Base-by-base conservation (phyloP, 2,797 vertebrate genomes). In the Myotis pilosus region DNA sequence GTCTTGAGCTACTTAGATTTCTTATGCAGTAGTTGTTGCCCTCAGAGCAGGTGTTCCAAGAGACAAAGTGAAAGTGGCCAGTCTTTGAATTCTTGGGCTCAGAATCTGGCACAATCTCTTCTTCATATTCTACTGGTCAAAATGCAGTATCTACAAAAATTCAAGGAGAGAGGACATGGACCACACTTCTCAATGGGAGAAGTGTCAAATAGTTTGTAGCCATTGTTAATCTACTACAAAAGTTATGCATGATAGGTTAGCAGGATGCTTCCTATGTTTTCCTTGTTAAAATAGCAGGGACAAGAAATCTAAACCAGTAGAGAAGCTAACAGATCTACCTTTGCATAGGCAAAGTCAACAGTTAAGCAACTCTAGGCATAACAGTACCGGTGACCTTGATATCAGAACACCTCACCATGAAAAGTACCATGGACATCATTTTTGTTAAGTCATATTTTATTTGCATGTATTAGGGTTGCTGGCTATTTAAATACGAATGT, bases 371-470 rank as follows among this genome's bases (percentile, higher is more conserved):
- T 44, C 3, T 5, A 81, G 38, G 4, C 22, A n/a, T 88, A 36
- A 68, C 5, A 80, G 36, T 76, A 11, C 57, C 30, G 57, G 7
- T 76, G 53, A 41, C 25, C 20, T 90, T 89, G 36, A 68, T 49
- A 41, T 57, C 22, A 92, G 60, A 75, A 83, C 53, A 68, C 36
- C 9, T 64, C n/a, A 6, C 12, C 41, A 53, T 1, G 22, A 23
- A 68, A 87, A 74, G 11, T 76, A 28, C 20, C 69, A 76, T 69
- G 17, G 20, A 9, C 10, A 87, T 92, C 11, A 81, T 36, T 74
- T 94, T 85, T 51, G 25, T 92, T 90, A 82, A 85, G 47, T 69
- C n/a, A 86, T 22, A 85, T 83, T 68, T 12, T 88, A 81, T 93
- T 69, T 95, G 15, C 74, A 13, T 74, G 12, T 44, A 74, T n/a